Evolutionary conservation across 2,797 vertebrate genomes (phyloP).

Genomic region (Aldrovandia affinis): DNA sequence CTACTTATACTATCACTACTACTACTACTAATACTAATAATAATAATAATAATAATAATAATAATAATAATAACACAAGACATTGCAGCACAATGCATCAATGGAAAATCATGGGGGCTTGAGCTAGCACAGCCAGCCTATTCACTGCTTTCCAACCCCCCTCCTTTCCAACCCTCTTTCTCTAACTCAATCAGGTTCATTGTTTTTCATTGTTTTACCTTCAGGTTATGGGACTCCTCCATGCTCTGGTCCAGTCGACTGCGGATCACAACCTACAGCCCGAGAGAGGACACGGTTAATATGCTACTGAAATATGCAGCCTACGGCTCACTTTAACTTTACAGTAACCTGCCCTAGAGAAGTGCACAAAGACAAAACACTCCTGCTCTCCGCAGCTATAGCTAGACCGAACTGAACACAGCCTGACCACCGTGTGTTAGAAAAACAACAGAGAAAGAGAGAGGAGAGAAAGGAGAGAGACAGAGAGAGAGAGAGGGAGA

Average conservation of each 20-base stretch:
- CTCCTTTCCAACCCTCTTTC: neutral
- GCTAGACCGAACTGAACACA: neutral
- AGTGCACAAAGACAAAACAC: neutral
- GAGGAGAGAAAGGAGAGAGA: neutral
- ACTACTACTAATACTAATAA: too few species aligned
- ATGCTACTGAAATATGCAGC: neutral
- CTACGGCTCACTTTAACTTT: neutral
- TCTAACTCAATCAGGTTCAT: neutral
- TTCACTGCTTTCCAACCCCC: neutral
- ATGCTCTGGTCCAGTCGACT: constrained; percentile 94
- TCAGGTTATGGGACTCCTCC: constrained; percentile 90
- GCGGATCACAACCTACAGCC: constrained; percentile 84
- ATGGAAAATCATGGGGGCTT: too few species aligned
- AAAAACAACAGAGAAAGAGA: neutral
- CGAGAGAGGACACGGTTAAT: constrained; percentile 7
- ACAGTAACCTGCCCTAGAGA: neutral
- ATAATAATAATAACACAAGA: too few species aligned
- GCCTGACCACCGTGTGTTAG: neutral
- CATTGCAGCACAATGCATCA: too few species aligned
- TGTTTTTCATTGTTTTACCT: constrained; percentile 71
- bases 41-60: too few species aligned
- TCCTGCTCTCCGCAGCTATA: neutral
- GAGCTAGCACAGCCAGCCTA: too few species aligned
- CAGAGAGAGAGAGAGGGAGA: neutral
- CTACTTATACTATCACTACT: too few species aligned